Percentiles rank a stretch among this genome's conserved stretches.
These are phyloP conservation scores for Chiloscyllium plagiosum DNA, from an alignment of 2,113 vertebrate species.

Conservation along the genomic window DNA sequence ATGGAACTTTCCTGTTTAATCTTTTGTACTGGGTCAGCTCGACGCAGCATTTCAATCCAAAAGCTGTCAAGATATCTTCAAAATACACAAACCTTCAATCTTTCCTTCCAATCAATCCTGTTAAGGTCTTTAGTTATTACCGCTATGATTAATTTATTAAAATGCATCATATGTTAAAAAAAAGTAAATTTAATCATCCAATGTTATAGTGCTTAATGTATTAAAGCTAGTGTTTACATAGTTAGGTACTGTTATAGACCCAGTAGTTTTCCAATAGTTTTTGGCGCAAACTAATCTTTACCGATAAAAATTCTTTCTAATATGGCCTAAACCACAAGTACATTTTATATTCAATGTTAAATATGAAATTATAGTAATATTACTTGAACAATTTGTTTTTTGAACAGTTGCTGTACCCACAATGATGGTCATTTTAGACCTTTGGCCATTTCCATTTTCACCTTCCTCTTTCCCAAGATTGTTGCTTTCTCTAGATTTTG, in stretches of 20 bases:
- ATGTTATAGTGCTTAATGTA: not conserved
- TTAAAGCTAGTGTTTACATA: not conserved
- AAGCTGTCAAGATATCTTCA: conserved; percentile 18
- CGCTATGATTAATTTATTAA: not conserved
- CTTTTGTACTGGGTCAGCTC: not conserved
- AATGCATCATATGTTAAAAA: conserved; percentile 9
- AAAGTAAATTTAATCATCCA: not conserved
- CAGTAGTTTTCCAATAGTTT: not conserved
- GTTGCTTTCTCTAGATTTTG: not conserved
- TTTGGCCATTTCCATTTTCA: not conserved
- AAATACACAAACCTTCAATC: conserved; percentile 20
- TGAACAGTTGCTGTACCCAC: not conserved
- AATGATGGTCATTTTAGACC: not conserved
- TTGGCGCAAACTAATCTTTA: not conserved
- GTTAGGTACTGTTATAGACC: not conserved
- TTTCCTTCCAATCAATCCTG: not conserved
- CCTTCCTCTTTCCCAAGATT: not conserved
- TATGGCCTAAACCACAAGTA: not conserved
- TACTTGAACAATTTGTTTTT: not conserved
- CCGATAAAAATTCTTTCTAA: not conserved
- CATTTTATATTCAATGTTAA: not conserved
- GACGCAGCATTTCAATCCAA: conserved; percentile 20
- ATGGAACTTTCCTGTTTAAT: conserved; percentile 32
- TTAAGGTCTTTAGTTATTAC: not conserved
- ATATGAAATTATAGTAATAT: not conserved